Evolutionary conservation across 2,797 vertebrate genomes (phyloP), one percentile per base, ranked within the genome.

Genomic region (Telmatherina bonti): DNA sequence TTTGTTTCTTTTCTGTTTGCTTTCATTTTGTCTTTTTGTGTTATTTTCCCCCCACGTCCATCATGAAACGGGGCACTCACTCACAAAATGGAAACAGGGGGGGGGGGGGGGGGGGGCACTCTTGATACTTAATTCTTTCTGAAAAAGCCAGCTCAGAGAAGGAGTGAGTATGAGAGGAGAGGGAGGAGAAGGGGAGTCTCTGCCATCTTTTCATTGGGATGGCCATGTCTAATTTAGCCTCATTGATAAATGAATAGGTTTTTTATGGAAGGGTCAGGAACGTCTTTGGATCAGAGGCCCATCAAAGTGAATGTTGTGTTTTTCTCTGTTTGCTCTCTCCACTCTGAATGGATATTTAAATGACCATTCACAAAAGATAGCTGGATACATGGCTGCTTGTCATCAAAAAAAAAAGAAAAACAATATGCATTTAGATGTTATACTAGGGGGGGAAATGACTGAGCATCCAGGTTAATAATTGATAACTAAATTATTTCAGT

Each of bases 151-250:
- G 63, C 4, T 26, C 33, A 79, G 76, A 88, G 75, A 88, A 79
- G 86, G 82, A 72, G 62, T 2, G 33, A 61, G 67, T 41, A 15
- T 49, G 77, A 81, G 75, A 77, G 66, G 70, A 36, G 35, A 36
- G 35, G 35, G 10, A 36, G 35, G 62, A 81, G 82, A 83, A 80
- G 81, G 67, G 72, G 80, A 76, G 79, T 81, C 81, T 83, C 83
- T 76, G 68, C 59, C 86, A 73, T 89, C 89, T 85, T 93, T 93
- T 91, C 89, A 78, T 75, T 81, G 75, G 55, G 79, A 82, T 76
- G 83, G 77, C 91, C 91, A 89, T 94, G 89, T 93, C 93, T 93
- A 94, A 94, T 93, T 90, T 90, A 85, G 82, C 83, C 88, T 74
- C 76, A 62, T 81, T 91, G 71, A 91, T 90, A 90, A 92, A 91